phyloP scores from a whole-genome alignment of 2,888 invertebrate genomes.

The Polydrusus pterygomalis region DNA sequence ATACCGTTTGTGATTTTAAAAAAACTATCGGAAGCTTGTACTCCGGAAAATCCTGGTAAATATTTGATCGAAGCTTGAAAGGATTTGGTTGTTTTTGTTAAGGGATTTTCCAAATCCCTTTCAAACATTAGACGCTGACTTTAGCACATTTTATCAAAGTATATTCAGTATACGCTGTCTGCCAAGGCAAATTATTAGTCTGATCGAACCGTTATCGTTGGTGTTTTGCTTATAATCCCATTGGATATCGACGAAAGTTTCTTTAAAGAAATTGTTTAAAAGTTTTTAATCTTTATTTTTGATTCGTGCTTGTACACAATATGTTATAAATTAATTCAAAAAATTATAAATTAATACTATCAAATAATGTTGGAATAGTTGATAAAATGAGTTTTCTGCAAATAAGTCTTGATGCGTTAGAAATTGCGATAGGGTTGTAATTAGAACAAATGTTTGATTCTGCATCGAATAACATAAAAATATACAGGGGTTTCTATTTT shows the following conservation, averaged over 20 bases:
- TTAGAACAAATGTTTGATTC: too few species aligned
- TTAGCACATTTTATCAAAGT: slow-evolving; percentile 18
- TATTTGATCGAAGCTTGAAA: slow-evolving; percentile 6
- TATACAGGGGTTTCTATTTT: too few species aligned
- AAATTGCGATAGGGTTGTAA: too few species aligned
- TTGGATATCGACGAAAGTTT: neutral
- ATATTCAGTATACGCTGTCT: slow-evolving; percentile 12
- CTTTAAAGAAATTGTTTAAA: too few species aligned
- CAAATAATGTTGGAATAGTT: too few species aligned
- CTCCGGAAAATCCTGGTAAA: neutral
- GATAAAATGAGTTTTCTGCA: too few species aligned
- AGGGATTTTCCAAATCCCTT: slow-evolving; percentile 15
- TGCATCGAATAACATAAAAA: too few species aligned
- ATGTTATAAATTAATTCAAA: too few species aligned
- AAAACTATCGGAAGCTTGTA: neutral
- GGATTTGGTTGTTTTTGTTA: slow-evolving; percentile 18
- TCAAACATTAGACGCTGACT: slow-evolving; percentile 21
- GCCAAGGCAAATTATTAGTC: slow-evolving; percentile 1
- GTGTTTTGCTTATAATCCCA: neutral
- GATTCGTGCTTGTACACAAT: too few species aligned
- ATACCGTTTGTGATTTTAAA: neutral
- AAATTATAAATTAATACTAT: too few species aligned
- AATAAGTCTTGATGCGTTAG: too few species aligned
- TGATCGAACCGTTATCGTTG: neutral
- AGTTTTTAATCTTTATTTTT: too few species aligned